A percentile compares a stretch with the other conserved stretches of the same genome.
Conservation (phyloP, 35 echinoderm and acorn worm genomes). For the Stichopus chloronotus region DNA sequence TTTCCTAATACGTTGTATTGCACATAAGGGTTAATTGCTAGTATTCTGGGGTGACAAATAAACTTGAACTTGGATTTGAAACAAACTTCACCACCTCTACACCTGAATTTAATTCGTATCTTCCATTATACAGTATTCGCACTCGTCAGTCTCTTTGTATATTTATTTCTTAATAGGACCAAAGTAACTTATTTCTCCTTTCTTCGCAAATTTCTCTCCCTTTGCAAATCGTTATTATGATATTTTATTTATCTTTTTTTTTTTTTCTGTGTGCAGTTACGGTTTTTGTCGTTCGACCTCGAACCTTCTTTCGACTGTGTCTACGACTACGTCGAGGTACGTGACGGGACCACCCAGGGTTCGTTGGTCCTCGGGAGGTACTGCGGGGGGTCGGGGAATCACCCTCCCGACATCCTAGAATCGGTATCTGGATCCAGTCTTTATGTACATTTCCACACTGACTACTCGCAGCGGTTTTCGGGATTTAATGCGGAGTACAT, state of each 20-base stretch:
- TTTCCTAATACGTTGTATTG: no score
- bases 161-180: no score
- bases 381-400: slow-evolving; percentile 64
- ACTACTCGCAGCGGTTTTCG: slow-evolving; percentile 68
- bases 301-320: slow-evolving; percentile 73
- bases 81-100: no score
- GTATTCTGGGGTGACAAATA: no score
- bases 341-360: slow-evolving; percentile 50
- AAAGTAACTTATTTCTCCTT: no score
- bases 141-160: no score
- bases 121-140: no score
- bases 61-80: no score
- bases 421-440: slow-evolving; percentile 57
- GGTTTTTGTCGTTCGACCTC: slow-evolving; percentile 86
- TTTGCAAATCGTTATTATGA: no score
- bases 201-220: no score
- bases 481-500: slow-evolving; percentile 91
- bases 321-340: slow-evolving; percentile 88
- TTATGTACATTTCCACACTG: slow-evolving; percentile 73
- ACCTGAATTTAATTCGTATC: no score
- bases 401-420: slow-evolving; percentile 59
- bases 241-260: neutral
- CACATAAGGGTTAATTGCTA: no score
- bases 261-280: slow-evolving; percentile 59
- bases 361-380: slow-evolving; percentile 67